Evolutionary conservation across 2,797 vertebrate genomes (phyloP).

Genomic region (Sciaenops ocellatus): DNA sequence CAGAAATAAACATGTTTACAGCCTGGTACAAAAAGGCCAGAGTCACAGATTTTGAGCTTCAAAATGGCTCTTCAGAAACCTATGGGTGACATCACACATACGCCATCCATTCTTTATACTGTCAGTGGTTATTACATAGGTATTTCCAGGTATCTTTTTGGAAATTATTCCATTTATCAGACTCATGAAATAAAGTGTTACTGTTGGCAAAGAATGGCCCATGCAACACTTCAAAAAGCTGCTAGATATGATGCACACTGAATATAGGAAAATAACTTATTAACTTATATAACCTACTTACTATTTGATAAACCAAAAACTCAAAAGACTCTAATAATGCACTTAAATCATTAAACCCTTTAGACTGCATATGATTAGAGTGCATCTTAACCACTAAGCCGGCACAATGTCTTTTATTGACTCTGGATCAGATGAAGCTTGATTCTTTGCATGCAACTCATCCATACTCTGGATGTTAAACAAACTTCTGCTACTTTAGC

Average conservation of each 20-base stretch:
- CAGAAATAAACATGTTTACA: too few species aligned
- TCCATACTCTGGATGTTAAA: conserved; percentile 2
- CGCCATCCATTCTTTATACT: neutral
- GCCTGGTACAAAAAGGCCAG: too few species aligned
- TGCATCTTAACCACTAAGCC: neutral
- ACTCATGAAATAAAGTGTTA: neutral
- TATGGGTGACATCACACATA: too few species aligned
- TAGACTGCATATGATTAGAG: too few species aligned
- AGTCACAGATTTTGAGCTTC: too few species aligned
- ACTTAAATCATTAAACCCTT: conserved; percentile 15
- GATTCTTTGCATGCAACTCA: neutral
- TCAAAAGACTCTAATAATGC: neutral
- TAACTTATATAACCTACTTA: neutral
- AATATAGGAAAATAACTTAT: neutral
- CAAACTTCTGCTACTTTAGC: conserved; percentile 3
- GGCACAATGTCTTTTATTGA: conserved; percentile 7
- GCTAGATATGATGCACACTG: neutral
- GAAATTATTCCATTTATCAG: neutral
- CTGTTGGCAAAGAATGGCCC: neutral
- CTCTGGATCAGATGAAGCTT: conserved; percentile 3
- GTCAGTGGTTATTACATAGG: neutral
- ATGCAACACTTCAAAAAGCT: neutral
- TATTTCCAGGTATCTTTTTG: neutral
- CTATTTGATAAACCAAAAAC: too few species aligned
- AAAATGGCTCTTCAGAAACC: too few species aligned